phyloP scores from a whole-genome alignment of 2,113 vertebrate species.

The Perca flavescens region DNA sequence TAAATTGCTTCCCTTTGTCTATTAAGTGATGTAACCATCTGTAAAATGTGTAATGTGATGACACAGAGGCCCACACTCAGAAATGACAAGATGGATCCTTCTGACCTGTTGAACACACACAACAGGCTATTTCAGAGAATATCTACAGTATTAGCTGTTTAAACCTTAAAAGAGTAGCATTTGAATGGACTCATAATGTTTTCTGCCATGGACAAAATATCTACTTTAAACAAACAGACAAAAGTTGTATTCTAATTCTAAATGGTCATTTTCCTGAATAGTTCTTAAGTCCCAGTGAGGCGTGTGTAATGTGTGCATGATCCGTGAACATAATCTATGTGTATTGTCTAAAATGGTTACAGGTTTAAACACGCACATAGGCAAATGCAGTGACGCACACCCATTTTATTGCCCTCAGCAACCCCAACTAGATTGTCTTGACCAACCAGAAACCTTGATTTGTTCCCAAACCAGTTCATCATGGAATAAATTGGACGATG shows the following conservation, averaged over 20 bases:
- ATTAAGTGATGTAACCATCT: neutral
- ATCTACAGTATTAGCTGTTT: neutral
- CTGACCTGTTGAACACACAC: neutral
- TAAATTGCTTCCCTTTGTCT: neutral
- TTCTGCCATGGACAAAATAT: neutral
- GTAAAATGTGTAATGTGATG: slow-evolving; percentile 5
- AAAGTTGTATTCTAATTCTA: neutral
- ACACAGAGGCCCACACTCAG: neutral
- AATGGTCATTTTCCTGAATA: slow-evolving; percentile 43
- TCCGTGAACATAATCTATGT: slow-evolving; percentile 61
- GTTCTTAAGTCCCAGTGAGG: slow-evolving; percentile 57
- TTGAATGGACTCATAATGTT: neutral
- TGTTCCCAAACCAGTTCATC: neutral
- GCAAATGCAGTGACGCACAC: neutral
- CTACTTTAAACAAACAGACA: neutral
- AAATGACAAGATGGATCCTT: neutral
- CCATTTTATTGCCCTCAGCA: neutral
- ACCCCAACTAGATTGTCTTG: neutral
- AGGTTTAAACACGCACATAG: slow-evolving; percentile 21
- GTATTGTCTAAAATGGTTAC: slow-evolving; percentile 46
- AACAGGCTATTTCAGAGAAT: neutral
- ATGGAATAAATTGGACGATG: neutral
- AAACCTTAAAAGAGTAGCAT: neutral
- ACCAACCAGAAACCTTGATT: neutral
- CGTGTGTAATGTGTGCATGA: slow-evolving; percentile 65